Percentiles rank a stretch among this genome's conserved stretches.
These are phyloP conservation scores for Halcyon senegalensis DNA, from an alignment of 2,113 vertebrate genomes.

Conservation along the genomic window DNA sequence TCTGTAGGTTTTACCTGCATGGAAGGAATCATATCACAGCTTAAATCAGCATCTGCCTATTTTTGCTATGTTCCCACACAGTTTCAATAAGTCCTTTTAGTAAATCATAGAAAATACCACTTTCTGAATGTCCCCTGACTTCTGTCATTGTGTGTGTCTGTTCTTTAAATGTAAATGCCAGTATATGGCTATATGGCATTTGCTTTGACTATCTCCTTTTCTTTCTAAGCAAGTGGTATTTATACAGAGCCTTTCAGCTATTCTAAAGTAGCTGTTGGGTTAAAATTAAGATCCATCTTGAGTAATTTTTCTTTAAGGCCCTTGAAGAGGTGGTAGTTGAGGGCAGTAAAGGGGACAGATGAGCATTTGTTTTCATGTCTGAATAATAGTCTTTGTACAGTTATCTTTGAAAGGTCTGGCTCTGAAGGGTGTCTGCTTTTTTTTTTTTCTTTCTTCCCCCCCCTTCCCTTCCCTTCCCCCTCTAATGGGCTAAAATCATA, in stretches of 20 bases:
- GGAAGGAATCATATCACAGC: not conserved
- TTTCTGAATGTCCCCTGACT: not conserved
- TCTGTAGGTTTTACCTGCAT: not conserved
- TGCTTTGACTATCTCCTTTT: not conserved
- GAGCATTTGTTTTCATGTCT: not conserved
- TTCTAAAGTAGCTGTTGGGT: not conserved
- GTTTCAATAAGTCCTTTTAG: not conserved
- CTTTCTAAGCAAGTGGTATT: not conserved
- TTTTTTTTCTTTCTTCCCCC: not conserved
- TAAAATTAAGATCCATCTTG: not conserved
- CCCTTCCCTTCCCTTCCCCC: not conserved
- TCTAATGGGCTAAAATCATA: not conserved
- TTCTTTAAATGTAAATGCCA: not conserved
- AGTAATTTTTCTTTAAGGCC: not conserved
- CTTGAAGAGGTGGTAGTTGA: not conserved
- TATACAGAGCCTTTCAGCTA: not conserved
- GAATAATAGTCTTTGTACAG: not conserved
- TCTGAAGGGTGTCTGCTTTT: not conserved
- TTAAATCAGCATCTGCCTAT: not conserved
- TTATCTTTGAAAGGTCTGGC: not conserved
- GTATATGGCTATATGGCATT: not conserved
- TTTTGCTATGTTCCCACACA: not conserved
- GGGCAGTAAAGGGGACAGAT: not conserved
- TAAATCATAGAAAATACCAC: not conserved
- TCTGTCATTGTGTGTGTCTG: not conserved